A percentile compares a stretch with the other conserved stretches of the same genome.
phyloP scores from a whole-genome alignment of 2,113 vertebrate species.

The Festucalex cinctus region DNA sequence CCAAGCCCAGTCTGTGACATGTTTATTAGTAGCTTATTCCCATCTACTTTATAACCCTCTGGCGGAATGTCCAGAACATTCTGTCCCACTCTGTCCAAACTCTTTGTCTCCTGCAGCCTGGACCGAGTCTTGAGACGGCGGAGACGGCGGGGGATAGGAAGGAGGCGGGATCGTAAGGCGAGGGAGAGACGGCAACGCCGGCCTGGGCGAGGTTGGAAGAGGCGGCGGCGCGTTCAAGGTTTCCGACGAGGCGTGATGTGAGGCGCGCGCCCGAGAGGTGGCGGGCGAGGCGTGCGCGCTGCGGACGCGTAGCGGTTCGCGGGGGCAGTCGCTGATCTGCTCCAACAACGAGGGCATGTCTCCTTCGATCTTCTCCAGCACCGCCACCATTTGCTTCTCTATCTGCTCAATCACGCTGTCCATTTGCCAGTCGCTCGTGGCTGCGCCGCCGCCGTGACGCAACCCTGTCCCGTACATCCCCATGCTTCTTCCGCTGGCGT shows the following conservation, averaged over 20 bases:
- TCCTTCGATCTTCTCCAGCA: constrained; percentile 79
- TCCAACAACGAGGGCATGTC: constrained; percentile 79
- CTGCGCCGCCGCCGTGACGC: constrained; percentile 44
- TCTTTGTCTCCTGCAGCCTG: constrained; percentile 41
- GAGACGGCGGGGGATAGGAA: constrained; percentile 62
- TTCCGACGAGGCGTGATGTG: constrained; percentile 38
- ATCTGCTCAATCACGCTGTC: constrained; percentile 79
- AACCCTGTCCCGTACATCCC: constrained; percentile 66
- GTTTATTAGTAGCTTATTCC: constrained; percentile 18
- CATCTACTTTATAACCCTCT: constrained; percentile 60
- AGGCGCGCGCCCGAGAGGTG: constrained; percentile 42
- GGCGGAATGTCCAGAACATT: constrained; percentile 58
- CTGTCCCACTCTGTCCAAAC: constrained; percentile 50
- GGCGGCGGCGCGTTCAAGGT: constrained; percentile 47
- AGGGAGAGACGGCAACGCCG: constrained; percentile 49
- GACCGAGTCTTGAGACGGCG: constrained; percentile 55
- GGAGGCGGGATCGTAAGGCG: constrained; percentile 54
- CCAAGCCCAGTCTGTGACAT: constrained; percentile 20
- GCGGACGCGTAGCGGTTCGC: constrained; percentile 53
- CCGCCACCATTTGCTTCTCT: constrained; percentile 79
- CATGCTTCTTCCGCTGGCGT: constrained; percentile 50
- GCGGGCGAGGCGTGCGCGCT: constrained; percentile 68
- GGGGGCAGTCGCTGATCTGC: constrained; percentile 76
- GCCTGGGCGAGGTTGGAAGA: constrained; percentile 59
- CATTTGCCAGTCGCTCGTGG: constrained; percentile 76